Evolutionary conservation across 1,140 invertebrate genomes (phyloP).

Genomic region (Zaprionus nigranus): DNA sequence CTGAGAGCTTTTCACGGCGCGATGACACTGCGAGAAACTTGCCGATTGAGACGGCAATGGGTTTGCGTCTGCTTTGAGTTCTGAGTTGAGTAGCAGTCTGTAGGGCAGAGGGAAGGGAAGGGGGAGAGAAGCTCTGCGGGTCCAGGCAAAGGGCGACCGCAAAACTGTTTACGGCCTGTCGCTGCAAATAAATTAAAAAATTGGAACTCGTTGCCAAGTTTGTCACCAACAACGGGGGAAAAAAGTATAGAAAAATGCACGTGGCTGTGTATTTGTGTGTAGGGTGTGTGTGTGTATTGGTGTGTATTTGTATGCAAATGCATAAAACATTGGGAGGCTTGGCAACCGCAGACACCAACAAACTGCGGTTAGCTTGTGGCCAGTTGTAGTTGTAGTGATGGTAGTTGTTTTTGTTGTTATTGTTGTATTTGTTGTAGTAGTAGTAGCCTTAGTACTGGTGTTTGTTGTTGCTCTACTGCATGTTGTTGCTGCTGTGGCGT

Average conservation of each 20-base stretch:
- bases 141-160: background rate
- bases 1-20: slow-evolving; percentile 13
- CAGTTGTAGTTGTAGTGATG: slow-evolving; percentile 28
- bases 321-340: slow-evolving; percentile 49
- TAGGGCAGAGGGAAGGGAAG: slow-evolving; percentile 12
- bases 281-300: slow-evolving; percentile 18
- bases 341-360: slow-evolving; percentile 60
- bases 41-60: slow-evolving; percentile 47
- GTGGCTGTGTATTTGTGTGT: slow-evolving; percentile 24
- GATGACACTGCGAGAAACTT: slow-evolving; percentile 62
- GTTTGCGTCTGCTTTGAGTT: background rate
- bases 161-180: slow-evolving; percentile 39
- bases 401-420: slow-evolving; percentile 22
- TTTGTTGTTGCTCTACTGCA: slow-evolving; percentile 16
- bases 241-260: slow-evolving; percentile 44
- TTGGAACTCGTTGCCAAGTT: slow-evolving; percentile 74
- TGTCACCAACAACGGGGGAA: slow-evolving; percentile 59
- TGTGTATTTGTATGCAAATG: slow-evolving; percentile 47
- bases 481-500: slow-evolving; percentile 15
- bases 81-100: background rate
- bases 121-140: background rate
- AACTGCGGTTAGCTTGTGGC: slow-evolving; percentile 61
- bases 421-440: background rate
- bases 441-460: slow-evolving; percentile 14
- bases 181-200: slow-evolving; percentile 71